Evolutionary conservation across 2,888 invertebrate genomes (phyloP).

Genomic region (Lottia gigantea): DNA sequence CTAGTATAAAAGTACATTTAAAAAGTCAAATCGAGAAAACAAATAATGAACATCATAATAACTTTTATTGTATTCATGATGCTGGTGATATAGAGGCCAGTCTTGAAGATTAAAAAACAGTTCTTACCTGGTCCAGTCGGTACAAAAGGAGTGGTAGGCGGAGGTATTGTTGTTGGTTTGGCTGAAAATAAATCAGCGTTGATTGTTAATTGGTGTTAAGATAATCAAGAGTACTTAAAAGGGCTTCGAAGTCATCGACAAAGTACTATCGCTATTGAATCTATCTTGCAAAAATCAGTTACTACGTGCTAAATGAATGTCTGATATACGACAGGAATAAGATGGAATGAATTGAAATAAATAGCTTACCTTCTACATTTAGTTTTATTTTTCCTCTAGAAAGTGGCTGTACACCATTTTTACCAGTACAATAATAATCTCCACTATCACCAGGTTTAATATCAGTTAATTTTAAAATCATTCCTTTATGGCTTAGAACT

Average conservation of each 20-base stretch:
- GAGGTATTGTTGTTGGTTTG: conserved; percentile 18
- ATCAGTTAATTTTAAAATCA: conserved; percentile 23
- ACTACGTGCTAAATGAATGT: no score
- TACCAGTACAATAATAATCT: conserved; percentile 32
- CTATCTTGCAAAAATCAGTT: no score
- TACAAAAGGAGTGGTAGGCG: conserved; percentile 21
- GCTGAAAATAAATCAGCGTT: conserved; percentile 10
- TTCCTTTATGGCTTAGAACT: conserved; percentile 28
- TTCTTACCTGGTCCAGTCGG: conserved; percentile 15
- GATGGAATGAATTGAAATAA: neutral
- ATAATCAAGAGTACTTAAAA: no score
- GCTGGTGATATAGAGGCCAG: no score
- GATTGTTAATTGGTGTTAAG: no score
- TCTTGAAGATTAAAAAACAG: no score
- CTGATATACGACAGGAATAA: neutral
- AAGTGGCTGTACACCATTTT: conserved; percentile 30
- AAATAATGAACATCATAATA: no score
- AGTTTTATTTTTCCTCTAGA: conserved; percentile 27
- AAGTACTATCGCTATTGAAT: no score
- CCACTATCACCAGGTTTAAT: conserved; percentile 30
- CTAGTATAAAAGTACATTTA: no score
- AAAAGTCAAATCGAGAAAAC: no score
- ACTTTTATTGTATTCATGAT: no score
- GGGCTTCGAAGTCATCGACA: no score
- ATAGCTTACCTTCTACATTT: conserved; percentile 33